phyloP scores from a whole-genome alignment of 2,888 invertebrate genomes.

The Clunio marinus region DNA sequence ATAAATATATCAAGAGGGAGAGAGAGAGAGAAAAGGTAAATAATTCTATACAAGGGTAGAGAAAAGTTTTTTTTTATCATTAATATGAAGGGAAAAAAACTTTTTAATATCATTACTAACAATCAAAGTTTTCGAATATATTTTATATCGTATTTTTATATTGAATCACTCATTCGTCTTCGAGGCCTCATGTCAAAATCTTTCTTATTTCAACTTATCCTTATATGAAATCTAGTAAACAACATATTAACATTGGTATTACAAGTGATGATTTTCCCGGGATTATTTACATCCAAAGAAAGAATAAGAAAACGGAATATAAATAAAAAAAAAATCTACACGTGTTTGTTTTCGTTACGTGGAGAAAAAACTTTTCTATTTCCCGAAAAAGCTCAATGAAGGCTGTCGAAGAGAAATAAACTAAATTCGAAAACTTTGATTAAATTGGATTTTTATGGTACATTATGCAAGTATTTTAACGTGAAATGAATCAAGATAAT shows the following conservation, averaged over 20 bases:
- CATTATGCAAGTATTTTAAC: too few species aligned
- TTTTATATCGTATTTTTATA: conserved; percentile 37
- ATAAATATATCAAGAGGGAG: too few species aligned
- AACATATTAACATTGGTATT: too few species aligned
- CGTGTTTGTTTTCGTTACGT: too few species aligned
- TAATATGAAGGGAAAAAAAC: conserved; percentile 21
- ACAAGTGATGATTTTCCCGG: too few species aligned
- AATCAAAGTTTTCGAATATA: conserved; percentile 50
- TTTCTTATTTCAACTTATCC: not conserved
- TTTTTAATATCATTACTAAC: conserved; percentile 25
- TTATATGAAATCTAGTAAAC: conserved; percentile 9
- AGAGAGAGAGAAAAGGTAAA: too few species aligned
- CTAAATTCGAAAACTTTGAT: conserved; percentile 52
- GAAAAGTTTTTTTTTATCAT: conserved; percentile 16
- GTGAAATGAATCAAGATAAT: too few species aligned
- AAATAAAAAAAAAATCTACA: too few species aligned
- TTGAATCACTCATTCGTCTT: not conserved
- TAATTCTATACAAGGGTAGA: too few species aligned
- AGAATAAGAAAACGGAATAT: too few species aligned
- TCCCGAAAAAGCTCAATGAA: conserved; percentile 42
- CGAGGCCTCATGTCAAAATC: not conserved
- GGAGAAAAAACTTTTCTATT: not conserved
- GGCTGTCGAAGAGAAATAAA: conserved; percentile 46
- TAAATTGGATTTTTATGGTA: too few species aligned
- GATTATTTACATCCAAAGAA: too few species aligned